Evolutionary conservation across 2,888 invertebrate species (phyloP).

Genomic region (Erpobdella octoculata): DNA sequence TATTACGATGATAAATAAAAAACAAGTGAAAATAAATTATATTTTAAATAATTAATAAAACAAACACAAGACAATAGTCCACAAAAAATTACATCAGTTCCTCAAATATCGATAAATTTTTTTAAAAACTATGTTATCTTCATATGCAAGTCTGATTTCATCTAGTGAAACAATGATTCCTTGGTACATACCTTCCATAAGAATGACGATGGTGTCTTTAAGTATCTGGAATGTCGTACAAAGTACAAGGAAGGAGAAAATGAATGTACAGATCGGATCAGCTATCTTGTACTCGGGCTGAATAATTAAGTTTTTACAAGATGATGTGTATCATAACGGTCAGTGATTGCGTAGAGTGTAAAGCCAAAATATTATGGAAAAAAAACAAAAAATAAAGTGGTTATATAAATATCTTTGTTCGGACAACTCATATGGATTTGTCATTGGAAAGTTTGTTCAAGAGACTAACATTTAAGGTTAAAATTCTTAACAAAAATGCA

Average conservation of each 20-base stretch:
- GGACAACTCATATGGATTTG: too few relatives aligned
- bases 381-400: too few relatives aligned
- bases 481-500: too few relatives aligned
- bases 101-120: too few relatives aligned
- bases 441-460: too few relatives aligned
- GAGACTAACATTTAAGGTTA: too few relatives aligned
- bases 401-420: too few relatives aligned
- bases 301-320: too few relatives aligned
- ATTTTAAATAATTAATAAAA: too few relatives aligned
- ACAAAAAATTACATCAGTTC: background rate
- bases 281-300: slow-evolving; percentile 70
- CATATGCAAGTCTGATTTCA: background rate
- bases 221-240: slow-evolving; percentile 69
- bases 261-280: slow-evolving; percentile 68
- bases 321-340: background rate
- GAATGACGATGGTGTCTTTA: slow-evolving; percentile 65
- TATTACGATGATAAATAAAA: too few relatives aligned
- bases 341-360: background rate
- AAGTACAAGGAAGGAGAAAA: slow-evolving; percentile 46
- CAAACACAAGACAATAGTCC: background rate
- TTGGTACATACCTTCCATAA: slow-evolving; percentile 65
- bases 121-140: too few relatives aligned
- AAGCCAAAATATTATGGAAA: background rate
- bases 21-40: too few relatives aligned
- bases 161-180: background rate